Conservation (phyloP, 2,797 vertebrate genomes). For the Myotis daubentonii region DNA sequence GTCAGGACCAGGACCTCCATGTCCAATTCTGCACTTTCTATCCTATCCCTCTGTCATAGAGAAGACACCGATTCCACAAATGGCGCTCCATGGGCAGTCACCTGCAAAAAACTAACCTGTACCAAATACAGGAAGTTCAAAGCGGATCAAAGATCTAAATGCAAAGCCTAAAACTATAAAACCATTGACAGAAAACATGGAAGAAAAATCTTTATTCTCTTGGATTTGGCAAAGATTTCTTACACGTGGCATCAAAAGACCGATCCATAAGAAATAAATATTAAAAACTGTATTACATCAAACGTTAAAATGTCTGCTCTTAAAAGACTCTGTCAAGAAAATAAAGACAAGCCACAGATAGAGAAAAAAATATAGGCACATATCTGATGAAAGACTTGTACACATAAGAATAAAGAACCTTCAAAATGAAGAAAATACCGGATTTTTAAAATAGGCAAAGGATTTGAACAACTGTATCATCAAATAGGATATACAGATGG, state of each 20-base stretch:
- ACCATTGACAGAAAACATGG: background rate
- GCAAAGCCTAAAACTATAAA: background rate
- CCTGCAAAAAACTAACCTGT: background rate
- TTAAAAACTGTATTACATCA: background rate
- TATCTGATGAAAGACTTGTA: background rate
- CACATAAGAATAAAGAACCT: background rate
- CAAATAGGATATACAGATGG: background rate
- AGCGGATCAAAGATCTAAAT: background rate
- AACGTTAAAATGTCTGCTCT: background rate
- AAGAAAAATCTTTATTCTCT: constrained; percentile 11
- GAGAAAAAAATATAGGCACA: background rate
- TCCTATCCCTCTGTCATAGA: background rate
- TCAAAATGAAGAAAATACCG: background rate
- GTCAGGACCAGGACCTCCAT: background rate
- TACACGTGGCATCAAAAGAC: background rate
- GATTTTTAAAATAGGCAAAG: background rate
- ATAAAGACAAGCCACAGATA: background rate
- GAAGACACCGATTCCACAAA: background rate
- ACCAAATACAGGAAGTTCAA: background rate
- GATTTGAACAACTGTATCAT: background rate
- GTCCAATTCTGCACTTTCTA: background rate
- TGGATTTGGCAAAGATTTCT: background rate
- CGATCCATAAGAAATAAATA: background rate
- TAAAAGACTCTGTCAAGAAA: background rate
- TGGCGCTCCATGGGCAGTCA: too few relatives aligned